A percentile compares a stretch with the other conserved stretches of the same genome.
These are phyloP conservation scores for Eumaeus atala DNA, from an alignment of 1,140 invertebrate species.

Conservation along the genomic window DNA sequence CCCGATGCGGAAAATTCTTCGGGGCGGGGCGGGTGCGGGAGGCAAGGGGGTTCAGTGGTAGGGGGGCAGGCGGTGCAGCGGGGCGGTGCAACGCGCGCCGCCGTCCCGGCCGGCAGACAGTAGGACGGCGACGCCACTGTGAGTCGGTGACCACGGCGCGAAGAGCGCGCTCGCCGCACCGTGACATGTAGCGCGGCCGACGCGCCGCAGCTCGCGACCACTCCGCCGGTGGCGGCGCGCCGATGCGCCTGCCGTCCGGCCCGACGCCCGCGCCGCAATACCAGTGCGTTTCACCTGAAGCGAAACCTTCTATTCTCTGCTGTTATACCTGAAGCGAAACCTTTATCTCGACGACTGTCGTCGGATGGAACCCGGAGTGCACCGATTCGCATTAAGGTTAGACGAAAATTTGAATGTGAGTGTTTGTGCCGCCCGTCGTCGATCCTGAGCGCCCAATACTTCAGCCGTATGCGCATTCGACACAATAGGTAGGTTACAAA, in stretches of 20 bases:
- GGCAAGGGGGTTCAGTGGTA: conserved; percentile 40
- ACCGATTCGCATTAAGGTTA: conserved; percentile 71
- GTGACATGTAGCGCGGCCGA: conserved; percentile 67
- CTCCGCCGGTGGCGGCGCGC: conserved; percentile 62
- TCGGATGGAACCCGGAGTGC: conserved; percentile 71
- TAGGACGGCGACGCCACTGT: conserved; percentile 68
- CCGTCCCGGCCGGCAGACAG: conserved; percentile 62
- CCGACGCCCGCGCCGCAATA: conserved; percentile 40
- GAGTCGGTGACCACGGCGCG: conserved; percentile 66
- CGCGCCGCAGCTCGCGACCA: conserved; percentile 61
- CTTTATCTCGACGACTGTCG: conserved; percentile 58
- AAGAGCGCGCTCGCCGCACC: conserved; percentile 61
- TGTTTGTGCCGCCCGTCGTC: conserved; percentile 55
- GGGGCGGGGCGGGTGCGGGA: conserved; percentile 56
- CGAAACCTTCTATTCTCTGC: conserved; percentile 36
- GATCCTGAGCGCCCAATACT: conserved; percentile 45
- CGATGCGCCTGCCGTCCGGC: conserved; percentile 60
- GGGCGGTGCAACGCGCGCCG: conserved; percentile 66
- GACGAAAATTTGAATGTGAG: conserved; percentile 68
- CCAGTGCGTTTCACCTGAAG: conserved; percentile 14
- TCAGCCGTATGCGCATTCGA: conserved; percentile 54
- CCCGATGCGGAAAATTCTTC: conserved; percentile 70
- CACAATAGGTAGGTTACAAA: conserved; percentile 53
- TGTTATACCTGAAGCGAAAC: conserved; percentile 57
- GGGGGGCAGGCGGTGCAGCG: conserved; percentile 63